These are phyloP conservation scores for Marmota monax DNA, from an alignment of 2,113 vertebrate genomes.

Conservation along the genomic window DNA sequence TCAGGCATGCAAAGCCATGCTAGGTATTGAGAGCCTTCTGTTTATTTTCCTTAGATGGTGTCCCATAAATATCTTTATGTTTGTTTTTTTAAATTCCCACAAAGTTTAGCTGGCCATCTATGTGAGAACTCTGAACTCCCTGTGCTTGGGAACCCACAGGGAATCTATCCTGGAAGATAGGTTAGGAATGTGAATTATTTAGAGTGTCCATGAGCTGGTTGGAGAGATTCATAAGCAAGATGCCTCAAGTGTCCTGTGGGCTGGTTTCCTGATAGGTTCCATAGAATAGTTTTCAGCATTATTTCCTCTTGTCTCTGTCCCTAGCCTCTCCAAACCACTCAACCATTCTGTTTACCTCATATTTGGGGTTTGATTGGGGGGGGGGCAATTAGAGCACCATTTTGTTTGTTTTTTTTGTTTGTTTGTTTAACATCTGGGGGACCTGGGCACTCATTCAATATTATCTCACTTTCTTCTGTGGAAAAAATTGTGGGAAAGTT, in stretches of 20 bases:
- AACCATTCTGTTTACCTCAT: not conserved
- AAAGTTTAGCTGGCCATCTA: not conserved
- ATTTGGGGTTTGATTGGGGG: not conserved
- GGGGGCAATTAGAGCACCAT: not conserved
- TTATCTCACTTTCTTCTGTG: not conserved
- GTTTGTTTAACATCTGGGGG: not conserved
- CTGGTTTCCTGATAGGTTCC: not conserved
- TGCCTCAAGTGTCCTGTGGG: not conserved
- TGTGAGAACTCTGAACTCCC: not conserved
- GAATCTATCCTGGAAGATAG: not conserved
- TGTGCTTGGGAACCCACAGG: fast-evolving
- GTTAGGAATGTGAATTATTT: not conserved
- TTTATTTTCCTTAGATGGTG: not conserved
- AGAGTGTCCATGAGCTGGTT: fast-evolving
- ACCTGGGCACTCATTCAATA: not conserved
- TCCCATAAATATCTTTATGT: not conserved
- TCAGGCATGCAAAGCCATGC: not conserved
- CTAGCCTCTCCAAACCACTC: not conserved
- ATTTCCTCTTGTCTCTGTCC: too few species aligned
- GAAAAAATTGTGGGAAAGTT: not conserved
- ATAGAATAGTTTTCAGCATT: not conserved
- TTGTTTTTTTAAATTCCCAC: not conserved
- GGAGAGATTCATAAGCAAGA: not conserved
- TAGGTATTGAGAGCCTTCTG: not conserved
- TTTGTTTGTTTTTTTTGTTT: not conserved